A percentile compares a stretch with the other conserved stretches of the same genome.
Evolutionary conservation across 2,797 vertebrate genomes (phyloP).

Genomic region (Ctenopoma multispine): DNA sequence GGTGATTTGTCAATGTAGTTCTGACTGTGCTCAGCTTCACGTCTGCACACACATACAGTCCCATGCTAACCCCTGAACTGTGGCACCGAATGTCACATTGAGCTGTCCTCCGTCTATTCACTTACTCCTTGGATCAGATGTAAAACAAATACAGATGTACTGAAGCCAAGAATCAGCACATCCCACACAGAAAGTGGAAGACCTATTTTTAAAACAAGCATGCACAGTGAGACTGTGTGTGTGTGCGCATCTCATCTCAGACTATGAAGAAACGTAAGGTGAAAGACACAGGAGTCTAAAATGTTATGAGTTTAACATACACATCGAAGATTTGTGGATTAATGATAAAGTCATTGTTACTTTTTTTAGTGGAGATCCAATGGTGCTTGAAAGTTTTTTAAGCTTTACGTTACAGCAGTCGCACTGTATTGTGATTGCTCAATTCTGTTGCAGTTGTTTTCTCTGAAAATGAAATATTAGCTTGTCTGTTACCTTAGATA

Average conservation of each 20-base stretch:
- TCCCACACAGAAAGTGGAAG: background rate
- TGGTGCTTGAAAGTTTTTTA: no score
- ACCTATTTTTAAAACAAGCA: background rate
- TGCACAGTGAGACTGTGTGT: background rate
- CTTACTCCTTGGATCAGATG: background rate
- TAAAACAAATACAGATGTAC: background rate
- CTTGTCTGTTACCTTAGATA: conserved; percentile 40
- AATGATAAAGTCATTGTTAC: no score
- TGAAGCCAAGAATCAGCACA: background rate
- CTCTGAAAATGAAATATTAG: conserved; percentile 15
- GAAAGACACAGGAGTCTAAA: no score
- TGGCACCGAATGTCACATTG: background rate
- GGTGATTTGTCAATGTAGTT: no score
- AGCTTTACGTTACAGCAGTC: no score
- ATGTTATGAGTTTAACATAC: no score
- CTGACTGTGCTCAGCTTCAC: no score
- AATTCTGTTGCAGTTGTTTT: background rate
- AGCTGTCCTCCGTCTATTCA: no score
- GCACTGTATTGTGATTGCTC: background rate
- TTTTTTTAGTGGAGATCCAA: no score
- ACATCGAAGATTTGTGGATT: no score
- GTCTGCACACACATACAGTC: no score
- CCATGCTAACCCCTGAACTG: no score
- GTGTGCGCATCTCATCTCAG: background rate
- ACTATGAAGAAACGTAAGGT: background rate